Evolutionary conservation across 2,797 vertebrate species (phyloP).

Genomic region (Lepus oiostolus): DNA sequence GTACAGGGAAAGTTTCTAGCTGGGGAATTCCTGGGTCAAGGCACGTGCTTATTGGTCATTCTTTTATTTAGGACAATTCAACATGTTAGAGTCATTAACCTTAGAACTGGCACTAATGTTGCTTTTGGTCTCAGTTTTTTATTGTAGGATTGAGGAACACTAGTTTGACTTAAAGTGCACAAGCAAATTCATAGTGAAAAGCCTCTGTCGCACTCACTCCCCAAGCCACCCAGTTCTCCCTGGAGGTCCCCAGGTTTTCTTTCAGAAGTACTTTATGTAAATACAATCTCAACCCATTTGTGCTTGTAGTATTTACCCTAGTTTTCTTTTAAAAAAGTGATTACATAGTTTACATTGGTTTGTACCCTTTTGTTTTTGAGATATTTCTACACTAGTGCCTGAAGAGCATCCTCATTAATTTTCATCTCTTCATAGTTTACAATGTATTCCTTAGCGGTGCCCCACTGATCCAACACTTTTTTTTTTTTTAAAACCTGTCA

Average conservation of each 20-base stretch:
- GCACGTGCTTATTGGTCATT: not conserved
- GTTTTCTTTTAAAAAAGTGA: not conserved
- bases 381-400: not conserved
- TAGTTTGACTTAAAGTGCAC: not conserved
- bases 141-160: not conserved
- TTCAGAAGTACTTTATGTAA: constrained; percentile 6
- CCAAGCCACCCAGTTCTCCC: not conserved
- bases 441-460: not conserved
- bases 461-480: not conserved
- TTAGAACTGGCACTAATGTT: not conserved
- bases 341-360: constrained; percentile 19
- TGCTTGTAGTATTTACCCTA: not conserved
- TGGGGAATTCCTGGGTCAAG: not conserved
- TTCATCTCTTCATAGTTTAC: not conserved
- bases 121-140: not conserved
- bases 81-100: not conserved
- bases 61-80: not conserved
- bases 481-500: not conserved
- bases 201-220: not conserved
- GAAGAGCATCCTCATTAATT: not conserved
- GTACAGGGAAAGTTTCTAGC: constrained; percentile 6
- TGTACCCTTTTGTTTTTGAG: constrained; percentile 12
- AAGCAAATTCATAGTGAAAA: not conserved
- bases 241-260: not conserved
- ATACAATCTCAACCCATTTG: not conserved